Percentiles rank a stretch among this genome's conserved stretches.
phyloP scores from a whole-genome alignment of 2,888 invertebrate genomes.

The Stegophylla sp. region DNA sequence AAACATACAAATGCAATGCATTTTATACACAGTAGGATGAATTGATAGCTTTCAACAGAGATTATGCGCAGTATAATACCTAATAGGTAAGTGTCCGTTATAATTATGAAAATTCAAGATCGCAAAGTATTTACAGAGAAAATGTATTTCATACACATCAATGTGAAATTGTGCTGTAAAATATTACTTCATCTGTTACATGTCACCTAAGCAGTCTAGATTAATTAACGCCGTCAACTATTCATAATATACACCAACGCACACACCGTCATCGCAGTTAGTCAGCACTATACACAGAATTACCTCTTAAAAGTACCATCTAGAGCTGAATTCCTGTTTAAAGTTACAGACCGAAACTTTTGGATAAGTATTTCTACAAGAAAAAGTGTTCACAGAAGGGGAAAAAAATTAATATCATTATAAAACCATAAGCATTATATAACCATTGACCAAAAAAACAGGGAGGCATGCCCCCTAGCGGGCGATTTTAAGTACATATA shows the following conservation, averaged over 20 bases:
- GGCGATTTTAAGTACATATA: too few relatives aligned
- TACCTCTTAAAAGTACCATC: too few relatives aligned
- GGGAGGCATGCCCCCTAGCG: too few relatives aligned
- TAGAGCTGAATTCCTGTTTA: too few relatives aligned
- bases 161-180: conserved; percentile 14
- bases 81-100: neutral
- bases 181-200: neutral
- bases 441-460: too few relatives aligned
- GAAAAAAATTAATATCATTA: too few relatives aligned
- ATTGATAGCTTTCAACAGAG: neutral
- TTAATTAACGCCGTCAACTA: conserved; percentile 20
- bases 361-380: too few relatives aligned
- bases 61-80: neutral
- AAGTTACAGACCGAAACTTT: too few relatives aligned
- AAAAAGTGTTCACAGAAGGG: too few relatives aligned
- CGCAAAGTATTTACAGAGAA: neutral
- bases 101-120: neutral
- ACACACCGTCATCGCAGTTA: neutral
- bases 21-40: neutral
- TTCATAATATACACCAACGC: neutral
- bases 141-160: neutral
- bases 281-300: too few relatives aligned
- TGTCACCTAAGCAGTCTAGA: conserved; percentile 30
- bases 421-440: too few relatives aligned
- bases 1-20: too few relatives aligned